These are phyloP conservation scores for Hippopotamus amphibius DNA, from an alignment of 2,113 vertebrate genomes.

Conservation along the genomic window DNA sequence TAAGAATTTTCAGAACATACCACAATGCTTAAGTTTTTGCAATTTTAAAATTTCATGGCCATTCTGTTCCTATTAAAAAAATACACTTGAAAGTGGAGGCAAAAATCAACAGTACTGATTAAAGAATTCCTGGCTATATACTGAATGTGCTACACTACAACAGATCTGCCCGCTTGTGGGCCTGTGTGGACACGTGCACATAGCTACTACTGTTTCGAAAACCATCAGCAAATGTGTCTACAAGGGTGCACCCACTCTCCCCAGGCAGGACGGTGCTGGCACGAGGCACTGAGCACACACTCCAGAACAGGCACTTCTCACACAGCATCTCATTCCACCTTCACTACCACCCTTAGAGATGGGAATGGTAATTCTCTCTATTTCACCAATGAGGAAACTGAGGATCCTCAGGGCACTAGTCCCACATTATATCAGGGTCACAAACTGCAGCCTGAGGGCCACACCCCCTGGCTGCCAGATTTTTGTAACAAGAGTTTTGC, in stretches of 20 bases:
- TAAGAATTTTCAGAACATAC: neutral
- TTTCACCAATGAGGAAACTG: neutral
- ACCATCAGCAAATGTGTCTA: neutral
- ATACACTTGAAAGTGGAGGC: neutral
- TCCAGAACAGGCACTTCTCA: neutral
- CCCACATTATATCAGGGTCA: neutral
- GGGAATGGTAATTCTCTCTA: neutral
- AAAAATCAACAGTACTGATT: neutral
- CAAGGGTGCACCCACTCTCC: neutral
- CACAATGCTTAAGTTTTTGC: neutral
- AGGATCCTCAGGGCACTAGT: neutral
- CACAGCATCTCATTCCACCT: neutral
- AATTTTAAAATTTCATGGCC: slow-evolving; percentile 44
- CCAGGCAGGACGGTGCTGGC: neutral
- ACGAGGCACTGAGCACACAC: neutral
- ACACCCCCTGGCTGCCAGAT: neutral
- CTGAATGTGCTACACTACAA: neutral
- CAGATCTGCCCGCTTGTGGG: neutral
- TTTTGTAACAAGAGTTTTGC: neutral
- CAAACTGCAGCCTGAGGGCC: neutral
- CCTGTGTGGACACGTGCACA: neutral
- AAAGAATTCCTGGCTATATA: neutral
- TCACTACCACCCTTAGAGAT: neutral
- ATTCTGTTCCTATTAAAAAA: neutral
- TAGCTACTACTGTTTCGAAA: neutral